Evolutionary conservation across 2,797 vertebrate species (phyloP).

Genomic region (Morus bassanus): DNA sequence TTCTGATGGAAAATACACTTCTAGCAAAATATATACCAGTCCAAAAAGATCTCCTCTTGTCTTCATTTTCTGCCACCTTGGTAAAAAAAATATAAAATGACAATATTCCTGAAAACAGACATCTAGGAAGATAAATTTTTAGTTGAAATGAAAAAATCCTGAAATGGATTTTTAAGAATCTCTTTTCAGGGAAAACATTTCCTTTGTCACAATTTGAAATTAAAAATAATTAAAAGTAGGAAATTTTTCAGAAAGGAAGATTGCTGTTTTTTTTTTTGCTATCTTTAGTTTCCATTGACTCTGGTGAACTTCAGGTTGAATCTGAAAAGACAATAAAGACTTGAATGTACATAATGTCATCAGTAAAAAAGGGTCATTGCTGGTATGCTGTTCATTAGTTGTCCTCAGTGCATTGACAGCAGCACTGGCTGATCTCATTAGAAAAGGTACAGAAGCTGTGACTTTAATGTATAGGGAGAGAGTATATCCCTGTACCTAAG

Average conservation of each 20-base stretch:
- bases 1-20: not conserved
- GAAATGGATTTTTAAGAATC: not conserved
- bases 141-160: not conserved
- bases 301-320: not conserved
- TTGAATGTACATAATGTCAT: not conserved
- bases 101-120: not conserved
- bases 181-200: not conserved
- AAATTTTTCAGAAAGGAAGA: not conserved
- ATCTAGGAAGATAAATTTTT: not conserved
- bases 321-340: not conserved
- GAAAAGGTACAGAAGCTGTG: not conserved
- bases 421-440: not conserved
- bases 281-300: not conserved
- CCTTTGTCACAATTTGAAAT: not conserved
- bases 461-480: not conserved
- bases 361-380: not conserved
- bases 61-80: not conserved
- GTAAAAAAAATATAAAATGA: not conserved
- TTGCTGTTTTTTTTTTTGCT: accelerated
- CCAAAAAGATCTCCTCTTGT: not conserved
- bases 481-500: not conserved
- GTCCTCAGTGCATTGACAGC: not conserved
- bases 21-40: not conserved
- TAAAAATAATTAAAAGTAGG: not conserved
- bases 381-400: not conserved